These are phyloP conservation scores for Oxygymnocypris stewartii DNA, from an alignment of 2,113 vertebrate species.

Conservation along the genomic window DNA sequence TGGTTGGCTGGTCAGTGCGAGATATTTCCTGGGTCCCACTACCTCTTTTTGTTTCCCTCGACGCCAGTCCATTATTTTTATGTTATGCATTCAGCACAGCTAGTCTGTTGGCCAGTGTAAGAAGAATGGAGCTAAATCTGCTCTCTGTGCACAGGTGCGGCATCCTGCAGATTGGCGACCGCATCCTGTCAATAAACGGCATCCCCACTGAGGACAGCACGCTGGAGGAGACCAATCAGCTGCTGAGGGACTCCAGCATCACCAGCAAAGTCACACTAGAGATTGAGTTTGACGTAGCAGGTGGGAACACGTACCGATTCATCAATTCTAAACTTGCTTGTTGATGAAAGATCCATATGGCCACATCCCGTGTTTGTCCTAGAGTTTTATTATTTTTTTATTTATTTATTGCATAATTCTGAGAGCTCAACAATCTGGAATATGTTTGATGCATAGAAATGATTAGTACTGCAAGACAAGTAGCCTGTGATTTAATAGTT, in stretches of 20 bases:
- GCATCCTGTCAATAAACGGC: slow-evolving; percentile 93
- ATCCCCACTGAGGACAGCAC: slow-evolving; percentile 95
- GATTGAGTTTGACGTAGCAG: slow-evolving; percentile 98
- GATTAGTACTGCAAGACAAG: slow-evolving; percentile 6
- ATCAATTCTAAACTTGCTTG: slow-evolving; percentile 6
- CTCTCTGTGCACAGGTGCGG: slow-evolving; percentile 80
- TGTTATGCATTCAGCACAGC: neutral
- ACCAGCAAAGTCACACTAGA: slow-evolving; percentile 94
- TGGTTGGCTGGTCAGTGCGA: neutral
- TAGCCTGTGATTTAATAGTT: slow-evolving; percentile 5
- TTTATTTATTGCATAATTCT: neutral
- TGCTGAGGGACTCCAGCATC: slow-evolving; percentile 93
- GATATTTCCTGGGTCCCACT: neutral
- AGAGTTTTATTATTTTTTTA: neutral
- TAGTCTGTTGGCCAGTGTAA: neutral
- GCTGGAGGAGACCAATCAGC: slow-evolving; percentile 96
- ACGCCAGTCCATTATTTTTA: slow-evolving; percentile 16
- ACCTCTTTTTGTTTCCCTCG: neutral
- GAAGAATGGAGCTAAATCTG: neutral
- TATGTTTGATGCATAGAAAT: slow-evolving; percentile 33
- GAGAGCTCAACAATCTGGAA: slow-evolving; percentile 27
- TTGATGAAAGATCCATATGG: slow-evolving; percentile 10
- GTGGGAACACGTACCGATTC: slow-evolving; percentile 66
- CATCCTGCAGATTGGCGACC: slow-evolving; percentile 95
- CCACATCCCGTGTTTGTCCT: neutral